Evolutionary conservation across 2,797 vertebrate species (phyloP), one percentile per base, ranked within the genome.

Genomic region (Lepus townsendii): DNA sequence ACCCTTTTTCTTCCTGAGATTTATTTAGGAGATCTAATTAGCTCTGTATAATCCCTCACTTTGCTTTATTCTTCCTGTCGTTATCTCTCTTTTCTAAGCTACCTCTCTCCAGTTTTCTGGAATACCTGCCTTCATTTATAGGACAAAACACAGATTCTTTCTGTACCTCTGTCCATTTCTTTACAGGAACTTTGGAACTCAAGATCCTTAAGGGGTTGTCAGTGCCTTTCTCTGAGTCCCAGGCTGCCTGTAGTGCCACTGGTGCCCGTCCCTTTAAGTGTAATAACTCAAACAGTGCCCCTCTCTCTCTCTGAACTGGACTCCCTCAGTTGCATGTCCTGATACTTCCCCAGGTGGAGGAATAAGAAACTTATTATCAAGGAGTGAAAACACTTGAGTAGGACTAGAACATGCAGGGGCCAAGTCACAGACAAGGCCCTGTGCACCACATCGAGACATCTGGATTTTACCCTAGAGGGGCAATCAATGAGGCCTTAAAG

Each of bases 381-480:
- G 66, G n/a, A 26, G n/a, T 76, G 50, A 52, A 86, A 88, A 17
- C 32, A 22, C 38, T 66, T 82, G 22, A 5, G 2, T 73, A 5
- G 78, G 38, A 68, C 76, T 82, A 47, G n/a, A 71, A 22, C 0
- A 8, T 50, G 17, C n/a, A 2, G 50, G 42, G n/a, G 3, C 47
- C 92, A 32, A 11, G 27, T 95, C 63, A 38, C 5, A 4, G 26
- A 27, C 66, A 72, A 84, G 65, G 14, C 47, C 19, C 62, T 22
- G 8, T 1, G 3, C 42, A 73, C 66, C 17, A 7, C n/a, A 14
- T 83, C 76, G 73, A 72, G 52, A 71, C n/a, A 32, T 60, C 83
- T n/a, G 24, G 17, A 9, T 69, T 88, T 94, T 85, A 65, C 69
- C 63, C 35, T 73, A 57, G 77, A 78, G n/a, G 54, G 62, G 71